phyloP scores from a whole-genome alignment of 2,888 invertebrate species.

The Zootermopsis nevadensis region DNA sequence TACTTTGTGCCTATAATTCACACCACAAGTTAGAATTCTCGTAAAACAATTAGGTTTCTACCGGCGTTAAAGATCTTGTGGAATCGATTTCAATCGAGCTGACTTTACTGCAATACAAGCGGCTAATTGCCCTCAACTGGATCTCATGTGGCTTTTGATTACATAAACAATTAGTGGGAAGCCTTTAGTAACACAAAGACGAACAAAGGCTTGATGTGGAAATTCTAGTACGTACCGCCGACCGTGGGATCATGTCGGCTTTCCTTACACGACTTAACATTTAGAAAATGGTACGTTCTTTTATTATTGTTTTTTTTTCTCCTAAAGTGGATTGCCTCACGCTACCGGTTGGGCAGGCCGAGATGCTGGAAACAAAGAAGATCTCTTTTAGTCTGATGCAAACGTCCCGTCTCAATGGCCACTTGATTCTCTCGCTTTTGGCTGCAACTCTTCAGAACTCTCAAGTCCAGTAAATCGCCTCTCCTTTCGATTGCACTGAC shows the following conservation, averaged over 20 bases:
- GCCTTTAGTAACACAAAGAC: background rate
- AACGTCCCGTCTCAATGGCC: background rate
- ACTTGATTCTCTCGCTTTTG: background rate
- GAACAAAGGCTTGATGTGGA: background rate
- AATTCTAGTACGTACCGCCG: constrained; percentile 3
- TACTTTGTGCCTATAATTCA: no score
- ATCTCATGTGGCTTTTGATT: constrained; percentile 29
- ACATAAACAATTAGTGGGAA: constrained; percentile 31
- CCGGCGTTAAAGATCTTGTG: no score
- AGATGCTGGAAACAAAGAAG: background rate
- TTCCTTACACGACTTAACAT: background rate
- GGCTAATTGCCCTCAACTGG: background rate
- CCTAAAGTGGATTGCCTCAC: constrained; percentile 1
- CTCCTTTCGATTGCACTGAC: background rate
- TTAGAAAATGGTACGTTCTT: background rate
- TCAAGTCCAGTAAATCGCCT: background rate
- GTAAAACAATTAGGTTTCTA: no score
- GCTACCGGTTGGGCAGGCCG: background rate
- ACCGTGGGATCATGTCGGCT: constrained; percentile 17
- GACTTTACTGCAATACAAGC: background rate
- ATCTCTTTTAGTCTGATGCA: background rate
- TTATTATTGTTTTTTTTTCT: background rate
- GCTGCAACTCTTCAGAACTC: no score
- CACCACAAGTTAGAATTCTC: no score
- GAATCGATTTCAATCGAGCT: background rate